phyloP scores from a whole-genome alignment of 1,140 invertebrate genomes.

The Meloidogyne floridensis region DNA sequence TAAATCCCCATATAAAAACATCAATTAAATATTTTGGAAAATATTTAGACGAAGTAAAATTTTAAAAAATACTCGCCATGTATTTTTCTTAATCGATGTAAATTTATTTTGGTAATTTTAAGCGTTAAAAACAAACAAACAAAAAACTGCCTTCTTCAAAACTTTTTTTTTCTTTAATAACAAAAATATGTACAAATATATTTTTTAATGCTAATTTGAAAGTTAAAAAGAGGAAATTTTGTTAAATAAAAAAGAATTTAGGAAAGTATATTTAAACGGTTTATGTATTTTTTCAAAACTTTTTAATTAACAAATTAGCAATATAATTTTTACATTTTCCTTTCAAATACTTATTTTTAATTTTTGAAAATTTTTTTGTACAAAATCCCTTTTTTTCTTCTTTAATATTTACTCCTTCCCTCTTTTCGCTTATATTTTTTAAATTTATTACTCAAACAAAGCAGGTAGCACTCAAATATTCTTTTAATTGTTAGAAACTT shows the following conservation, averaged over 20 bases:
- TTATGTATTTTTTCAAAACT: no score
- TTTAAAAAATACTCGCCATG: not conserved
- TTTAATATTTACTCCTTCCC: not conserved
- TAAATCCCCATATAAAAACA: no score
- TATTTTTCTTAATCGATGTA: not conserved
- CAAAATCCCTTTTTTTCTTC: no score
- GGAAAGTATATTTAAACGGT: no score
- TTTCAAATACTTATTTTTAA: no score
- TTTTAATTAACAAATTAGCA: no score
- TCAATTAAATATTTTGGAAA: not conserved
- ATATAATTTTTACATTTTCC: no score
- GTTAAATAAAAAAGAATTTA: no score
- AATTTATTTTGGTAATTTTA: not conserved
- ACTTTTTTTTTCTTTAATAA: not conserved
- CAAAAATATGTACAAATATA: not conserved
- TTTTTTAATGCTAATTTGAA: not conserved
- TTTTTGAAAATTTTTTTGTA: no score
- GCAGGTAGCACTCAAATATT: slow-evolving; percentile 1
- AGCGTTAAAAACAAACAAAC: not conserved
- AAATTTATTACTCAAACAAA: not conserved
- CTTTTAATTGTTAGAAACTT: not conserved
- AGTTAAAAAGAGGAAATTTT: no score
- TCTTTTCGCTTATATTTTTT: slow-evolving; percentile 11
- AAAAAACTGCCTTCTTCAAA: not conserved
- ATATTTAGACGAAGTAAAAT: not conserved